A percentile compares a stretch with the other conserved stretches of the same genome.
Evolutionary conservation across 35 echinoderm and acorn worm genomes (phyloP).

Genomic region (Anneissia japonica): DNA sequence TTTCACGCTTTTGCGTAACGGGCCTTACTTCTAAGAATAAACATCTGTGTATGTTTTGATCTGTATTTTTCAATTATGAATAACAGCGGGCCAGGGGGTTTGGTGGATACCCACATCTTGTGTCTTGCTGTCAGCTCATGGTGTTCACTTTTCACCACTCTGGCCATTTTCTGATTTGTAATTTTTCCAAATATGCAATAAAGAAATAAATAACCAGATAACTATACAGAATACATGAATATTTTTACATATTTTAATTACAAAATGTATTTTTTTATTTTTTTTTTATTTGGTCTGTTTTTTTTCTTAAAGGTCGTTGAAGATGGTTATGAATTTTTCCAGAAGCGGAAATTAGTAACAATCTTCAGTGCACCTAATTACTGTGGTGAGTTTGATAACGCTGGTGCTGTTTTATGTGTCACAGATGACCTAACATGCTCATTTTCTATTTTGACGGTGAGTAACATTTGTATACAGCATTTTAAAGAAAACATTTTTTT

Average conservation of each 20-base stretch:
- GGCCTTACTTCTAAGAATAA: no score
- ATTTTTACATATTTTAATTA: neutral
- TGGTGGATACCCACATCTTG: no score
- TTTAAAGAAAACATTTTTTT: no score
- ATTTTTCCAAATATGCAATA: neutral
- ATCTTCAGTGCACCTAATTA: constrained; percentile 98
- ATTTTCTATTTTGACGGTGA: constrained; percentile 92
- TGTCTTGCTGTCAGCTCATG: neutral
- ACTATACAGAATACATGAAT: no score
- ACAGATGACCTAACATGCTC: constrained; percentile 94
- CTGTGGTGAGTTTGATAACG: constrained; percentile 99
- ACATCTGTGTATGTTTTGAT: no score
- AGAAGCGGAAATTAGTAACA: constrained; percentile 95
- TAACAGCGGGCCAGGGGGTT: no score
- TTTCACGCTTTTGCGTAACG: no score
- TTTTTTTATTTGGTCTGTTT: neutral
- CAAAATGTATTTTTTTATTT: neutral
- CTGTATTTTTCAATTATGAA: no score
- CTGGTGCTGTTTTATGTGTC: constrained; percentile 85
- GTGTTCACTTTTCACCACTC: no score
- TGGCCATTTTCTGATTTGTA: no score
- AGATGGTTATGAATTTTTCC: constrained; percentile 99
- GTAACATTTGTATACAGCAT: no score
- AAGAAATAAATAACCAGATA: no score
- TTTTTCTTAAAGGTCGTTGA: constrained; percentile 73